Evolutionary conservation across 2,888 invertebrate genomes (phyloP), one percentile per base, ranked within the genome.

Genomic region (Heteromurus nitidus): DNA sequence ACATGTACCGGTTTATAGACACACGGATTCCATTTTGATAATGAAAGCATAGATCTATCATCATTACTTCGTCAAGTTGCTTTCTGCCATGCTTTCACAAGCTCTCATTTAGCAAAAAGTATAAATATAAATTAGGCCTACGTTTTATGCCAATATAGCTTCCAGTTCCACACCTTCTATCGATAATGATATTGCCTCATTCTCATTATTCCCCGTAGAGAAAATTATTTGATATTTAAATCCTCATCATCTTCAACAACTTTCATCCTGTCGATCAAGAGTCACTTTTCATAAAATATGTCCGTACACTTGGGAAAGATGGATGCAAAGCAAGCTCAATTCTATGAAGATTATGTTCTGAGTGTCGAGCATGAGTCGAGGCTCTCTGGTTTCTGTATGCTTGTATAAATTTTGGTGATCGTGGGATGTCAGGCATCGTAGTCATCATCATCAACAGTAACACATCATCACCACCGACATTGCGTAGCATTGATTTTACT

Each of bases 371-470:
- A n/a, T 47, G 47, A 47, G 11, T 47, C 47, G n/a, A 47, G 11
- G 47, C n/a, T n/a, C 47, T 47, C 47, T 47, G n/a, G n/a, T n/a
- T n/a, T n/a, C n/a, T n/a, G n/a, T n/a, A n/a, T n/a, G n/a, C n/a
- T 13, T 36, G 55, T 55, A 26, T 55, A 22, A 55, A 55, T 55
- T 55, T 55, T 55, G 55, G 55, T 26, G 22, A 55, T 55, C 55
- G 26, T 55, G 55, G n/a, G n/a, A 55, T 55, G 55, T 55, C 55
- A 55, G 24, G 26, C 55, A 24, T 55, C 7, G 26, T 55, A 55
- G 55, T 55, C 55, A 55, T 55, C 55, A 55, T 55, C 55, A 9
- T 55, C 55, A 55, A 11, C 24, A 44, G 2, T n/a, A n/a, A n/a
- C n/a, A n/a, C n/a, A n/a, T n/a, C n/a, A n/a, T n/a, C 44, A 44